Conservation (phyloP, 2,113 vertebrate species). For the Eretmochelys imbricata region DNA sequence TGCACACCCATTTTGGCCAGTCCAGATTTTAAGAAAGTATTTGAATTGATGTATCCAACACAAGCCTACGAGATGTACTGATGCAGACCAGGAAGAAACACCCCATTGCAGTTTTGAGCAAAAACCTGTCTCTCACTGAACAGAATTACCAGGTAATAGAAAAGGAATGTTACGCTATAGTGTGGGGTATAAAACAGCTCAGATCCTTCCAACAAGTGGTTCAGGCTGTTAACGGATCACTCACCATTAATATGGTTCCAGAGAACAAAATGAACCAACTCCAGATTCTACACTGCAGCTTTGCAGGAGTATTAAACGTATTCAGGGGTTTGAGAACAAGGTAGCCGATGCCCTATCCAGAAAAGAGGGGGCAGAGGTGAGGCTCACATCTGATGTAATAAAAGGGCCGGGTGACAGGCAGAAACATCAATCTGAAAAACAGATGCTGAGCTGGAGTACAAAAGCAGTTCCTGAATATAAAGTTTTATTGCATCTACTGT, state of each 20-base stretch:
- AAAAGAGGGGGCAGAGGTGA: background rate
- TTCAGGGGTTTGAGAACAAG: background rate
- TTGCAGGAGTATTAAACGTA: background rate
- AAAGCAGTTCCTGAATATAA: slow-evolving; percentile 2
- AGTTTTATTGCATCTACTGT: background rate
- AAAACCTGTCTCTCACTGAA: background rate
- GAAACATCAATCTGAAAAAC: background rate
- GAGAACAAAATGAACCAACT: background rate
- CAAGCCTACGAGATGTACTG: background rate
- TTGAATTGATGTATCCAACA: background rate
- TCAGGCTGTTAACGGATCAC: background rate
- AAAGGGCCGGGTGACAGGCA: background rate
- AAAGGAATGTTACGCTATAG: background rate
- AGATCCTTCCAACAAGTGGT: background rate
- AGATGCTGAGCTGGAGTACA: background rate
- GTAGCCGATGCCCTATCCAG: background rate
- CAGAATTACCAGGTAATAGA: background rate
- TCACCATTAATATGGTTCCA: background rate
- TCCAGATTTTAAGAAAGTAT: background rate
- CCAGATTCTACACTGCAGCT: background rate
- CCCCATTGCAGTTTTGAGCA: background rate
- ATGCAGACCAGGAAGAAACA: background rate
- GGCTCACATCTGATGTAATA: background rate
- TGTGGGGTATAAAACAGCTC: background rate
- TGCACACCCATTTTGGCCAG: background rate